Base-by-base conservation (phyloP, 1,140 invertebrate species). In the Drosophila repletoides region DNA sequence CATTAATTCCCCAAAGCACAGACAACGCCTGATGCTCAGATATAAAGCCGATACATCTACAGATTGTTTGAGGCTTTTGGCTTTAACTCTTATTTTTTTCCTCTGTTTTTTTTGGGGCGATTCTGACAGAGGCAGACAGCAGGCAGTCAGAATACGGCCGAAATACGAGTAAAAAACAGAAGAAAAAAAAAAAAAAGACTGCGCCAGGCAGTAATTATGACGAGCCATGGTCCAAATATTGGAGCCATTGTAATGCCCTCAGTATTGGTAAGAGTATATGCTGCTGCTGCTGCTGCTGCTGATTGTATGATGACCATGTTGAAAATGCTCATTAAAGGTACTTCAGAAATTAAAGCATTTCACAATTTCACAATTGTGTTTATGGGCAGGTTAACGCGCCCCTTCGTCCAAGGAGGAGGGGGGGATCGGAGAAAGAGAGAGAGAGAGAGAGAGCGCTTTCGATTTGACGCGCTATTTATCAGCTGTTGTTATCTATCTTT, bases 301-400 rank as follows among this genome's bases (percentile, higher is more conserved):
- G 79, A 77, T 86, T 86, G 80, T 75, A 76, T 86, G 80, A 86
- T 86, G 80, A 86, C 80, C 80, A 86, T 76, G 80, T 80, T 86
- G 80, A 86, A 86, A 86, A 86, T 86, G 80, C 80, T 86, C 80
- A 86, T 86, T 86, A 86, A 84, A 80, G 80, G 72, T 66, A 76
- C 80, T 86, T 86, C 75, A 86, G 75, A 79, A 86, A 86, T 86
- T 86, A 86, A 86, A 86, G 80, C 80, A 81, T 21, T n/a, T n/a
- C n/a, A n/a, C n/a, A n/a, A 49, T 83, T 86, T 86, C 76, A 86
- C 80, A 86, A 86, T 86, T 86, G 68, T 43, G 79, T 75, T 84
- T 67, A 66, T 43, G 58, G 72, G 55, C 70, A 76, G 58, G 64
- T 70, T 64, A 64, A 49, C 49, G 56, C 64, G 70, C 46, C 63